Evolutionary conservation across 2,888 invertebrate species (phyloP).

Genomic region (Clivina fossor): DNA sequence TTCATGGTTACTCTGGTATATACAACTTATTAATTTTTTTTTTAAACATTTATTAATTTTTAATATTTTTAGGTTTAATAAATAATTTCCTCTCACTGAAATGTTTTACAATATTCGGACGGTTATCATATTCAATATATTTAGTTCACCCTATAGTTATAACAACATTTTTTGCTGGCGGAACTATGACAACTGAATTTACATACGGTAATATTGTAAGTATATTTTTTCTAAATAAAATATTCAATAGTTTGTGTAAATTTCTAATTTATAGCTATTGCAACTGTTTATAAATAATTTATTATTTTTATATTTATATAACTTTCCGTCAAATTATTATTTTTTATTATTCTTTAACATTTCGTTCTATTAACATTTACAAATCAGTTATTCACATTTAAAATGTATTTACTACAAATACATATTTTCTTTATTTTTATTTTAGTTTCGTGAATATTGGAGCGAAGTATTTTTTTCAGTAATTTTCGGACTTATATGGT

Average conservation of each 20-base stretch:
- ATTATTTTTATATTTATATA: constrained; percentile 11
- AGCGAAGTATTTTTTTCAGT: constrained; percentile 52
- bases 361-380: neutral
- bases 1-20: constrained; percentile 23
- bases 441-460: constrained; percentile 52
- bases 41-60: neutral
- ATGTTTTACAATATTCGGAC: constrained; percentile 56
- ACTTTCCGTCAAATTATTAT: too few relatives aligned
- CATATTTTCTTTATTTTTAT: constrained; percentile 1
- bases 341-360: too few relatives aligned
- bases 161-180: constrained; percentile 36
- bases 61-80: constrained; percentile 53
- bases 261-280: neutral
- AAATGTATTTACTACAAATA: neutral
- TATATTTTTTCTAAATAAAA: neutral
- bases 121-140: constrained; percentile 57
- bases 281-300: too few relatives aligned
- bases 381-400: too few relatives aligned
- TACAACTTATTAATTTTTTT: neutral
- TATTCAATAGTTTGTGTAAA: neutral
- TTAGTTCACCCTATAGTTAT: constrained; percentile 53
- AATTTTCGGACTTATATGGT: constrained; percentile 51
- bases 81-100: constrained; percentile 55
- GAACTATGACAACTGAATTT: constrained; percentile 41
- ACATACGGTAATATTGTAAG: constrained; percentile 44